These are phyloP conservation scores for Thaumatotibia leucotreta DNA, from an alignment of 1,140 invertebrate species.

Conservation along the genomic window DNA sequence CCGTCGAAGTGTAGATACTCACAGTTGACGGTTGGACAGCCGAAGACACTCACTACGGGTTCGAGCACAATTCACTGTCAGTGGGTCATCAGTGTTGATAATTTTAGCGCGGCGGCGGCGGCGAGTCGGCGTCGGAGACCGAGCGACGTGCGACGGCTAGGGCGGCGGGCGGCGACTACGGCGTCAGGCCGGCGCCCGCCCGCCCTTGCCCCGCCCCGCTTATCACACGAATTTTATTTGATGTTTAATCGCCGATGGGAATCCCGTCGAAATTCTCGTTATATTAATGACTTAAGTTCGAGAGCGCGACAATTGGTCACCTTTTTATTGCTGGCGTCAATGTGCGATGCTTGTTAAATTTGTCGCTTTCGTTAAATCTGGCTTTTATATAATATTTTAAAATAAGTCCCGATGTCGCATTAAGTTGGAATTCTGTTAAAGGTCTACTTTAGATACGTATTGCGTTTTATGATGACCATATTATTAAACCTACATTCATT, in stretches of 20 bases:
- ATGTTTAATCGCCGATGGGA: slow-evolving; percentile 65
- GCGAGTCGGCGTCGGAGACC: slow-evolving; percentile 41
- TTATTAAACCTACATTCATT: too few species aligned
- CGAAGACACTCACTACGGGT: slow-evolving; percentile 32
- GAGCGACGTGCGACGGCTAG: slow-evolving; percentile 51
- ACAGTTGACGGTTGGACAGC: slow-evolving; percentile 24
- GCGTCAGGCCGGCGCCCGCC: slow-evolving; percentile 58
- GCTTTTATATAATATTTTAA: too few species aligned
- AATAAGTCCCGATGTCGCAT: background rate
- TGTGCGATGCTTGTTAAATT: background rate
- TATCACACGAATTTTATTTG: slow-evolving; percentile 71
- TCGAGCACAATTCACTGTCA: slow-evolving; percentile 58
- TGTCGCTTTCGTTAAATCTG: background rate
- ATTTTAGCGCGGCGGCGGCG: slow-evolving; percentile 52
- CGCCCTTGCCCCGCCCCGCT: slow-evolving; percentile 52
- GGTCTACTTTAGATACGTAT: too few species aligned
- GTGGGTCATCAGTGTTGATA: slow-evolving; percentile 49
- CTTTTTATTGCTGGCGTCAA: background rate
- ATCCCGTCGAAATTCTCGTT: slow-evolving; percentile 57
- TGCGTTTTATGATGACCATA: too few species aligned
- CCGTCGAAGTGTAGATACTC: slow-evolving; percentile 36
- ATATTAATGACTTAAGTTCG: slow-evolving; percentile 48
- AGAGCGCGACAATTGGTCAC: background rate
- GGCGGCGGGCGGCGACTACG: slow-evolving; percentile 16
- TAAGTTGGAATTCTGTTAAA: too few species aligned